Evolutionary conservation across 2,113 vertebrate species (phyloP), one percentile per base, ranked within the genome.

Genomic region (Alces alces): DNA sequence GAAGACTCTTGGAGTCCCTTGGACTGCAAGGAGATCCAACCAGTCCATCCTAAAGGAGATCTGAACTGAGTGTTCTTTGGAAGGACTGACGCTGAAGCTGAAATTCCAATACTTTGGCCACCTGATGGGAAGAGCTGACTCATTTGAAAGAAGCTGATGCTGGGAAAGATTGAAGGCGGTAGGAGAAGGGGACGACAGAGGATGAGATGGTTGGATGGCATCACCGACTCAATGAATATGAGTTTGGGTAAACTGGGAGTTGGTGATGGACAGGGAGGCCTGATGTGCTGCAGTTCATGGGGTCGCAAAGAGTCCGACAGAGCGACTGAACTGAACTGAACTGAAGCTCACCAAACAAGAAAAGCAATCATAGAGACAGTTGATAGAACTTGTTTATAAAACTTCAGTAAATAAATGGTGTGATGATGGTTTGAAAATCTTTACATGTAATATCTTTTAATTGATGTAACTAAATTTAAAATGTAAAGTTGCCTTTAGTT

Each of bases 361-460:
- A 93, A n/a, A 61, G 86, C 76, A 90, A 89, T 92, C 86, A 33
- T 82, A 90, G 43, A 79, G 64, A 50, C 36, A 96, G 91, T 86
- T 89, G 80, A 94, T 97, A 52, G 79, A 87, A 94, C 84, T 96
- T 97, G 30, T 87, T 97, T 95, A 86, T 52, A 87, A 95, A 82
- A 94, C 79, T 78, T 97, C 86, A 78, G 30, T 92, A 86, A 88
- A 33, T 60, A 91, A 61, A 90, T 55, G 16, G 23, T 88, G 1
- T 93, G 50, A 58, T 55, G 36, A 60, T 86, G 14, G 43, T 94
- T 94, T 95, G 45, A 66, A 91, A 90, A 55, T 50, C 79, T n/a
- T 60, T 30, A 80, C 16, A 52, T 25, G 4, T 73, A 43, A 27
- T 39, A 25, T 73, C 47, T 96, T 94, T 58, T n/a, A n/a, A 85